Conservation (phyloP, 1,140 invertebrate genomes). For the Melitaea cinxia region DNA sequence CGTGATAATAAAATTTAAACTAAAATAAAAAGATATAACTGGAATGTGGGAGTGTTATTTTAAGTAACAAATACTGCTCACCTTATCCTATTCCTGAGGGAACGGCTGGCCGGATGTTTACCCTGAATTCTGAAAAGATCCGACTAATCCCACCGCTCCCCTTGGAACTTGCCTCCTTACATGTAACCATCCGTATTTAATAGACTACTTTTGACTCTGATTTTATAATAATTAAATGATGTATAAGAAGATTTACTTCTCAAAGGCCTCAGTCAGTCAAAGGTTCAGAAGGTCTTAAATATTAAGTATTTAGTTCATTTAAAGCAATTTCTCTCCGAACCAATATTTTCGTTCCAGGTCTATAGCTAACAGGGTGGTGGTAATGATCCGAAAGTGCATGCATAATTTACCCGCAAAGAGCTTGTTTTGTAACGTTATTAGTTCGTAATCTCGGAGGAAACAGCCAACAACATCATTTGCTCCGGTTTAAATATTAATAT, state of each 20-base stretch:
- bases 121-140: conserved; percentile 67
- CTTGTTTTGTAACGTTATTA: conserved; percentile 81
- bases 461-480: conserved; percentile 75
- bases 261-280: no score
- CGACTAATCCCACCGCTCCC: conserved; percentile 58
- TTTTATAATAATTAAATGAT: background rate
- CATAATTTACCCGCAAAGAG: conserved; percentile 80
- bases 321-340: conserved; percentile 17
- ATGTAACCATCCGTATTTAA: conserved; percentile 35
- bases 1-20: background rate
- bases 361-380: conserved; percentile 62
- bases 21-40: background rate
- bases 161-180: conserved; percentile 42
- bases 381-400: conserved; percentile 80
- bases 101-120: conserved; percentile 58
- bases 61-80: conserved; percentile 53
- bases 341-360: conserved; percentile 62
- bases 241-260: no score
- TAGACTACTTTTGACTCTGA: conserved; percentile 3
- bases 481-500: conserved; percentile 76
- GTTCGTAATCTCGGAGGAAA: conserved; percentile 77
- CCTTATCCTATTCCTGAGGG: conserved; percentile 48
- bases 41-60: conserved; percentile 11
- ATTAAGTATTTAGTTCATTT: conserved; percentile 8
- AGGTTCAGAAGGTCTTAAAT: no score